Conservation (phyloP, 1,140 invertebrate genomes). For the Plectrocnemia conspersa region DNA sequence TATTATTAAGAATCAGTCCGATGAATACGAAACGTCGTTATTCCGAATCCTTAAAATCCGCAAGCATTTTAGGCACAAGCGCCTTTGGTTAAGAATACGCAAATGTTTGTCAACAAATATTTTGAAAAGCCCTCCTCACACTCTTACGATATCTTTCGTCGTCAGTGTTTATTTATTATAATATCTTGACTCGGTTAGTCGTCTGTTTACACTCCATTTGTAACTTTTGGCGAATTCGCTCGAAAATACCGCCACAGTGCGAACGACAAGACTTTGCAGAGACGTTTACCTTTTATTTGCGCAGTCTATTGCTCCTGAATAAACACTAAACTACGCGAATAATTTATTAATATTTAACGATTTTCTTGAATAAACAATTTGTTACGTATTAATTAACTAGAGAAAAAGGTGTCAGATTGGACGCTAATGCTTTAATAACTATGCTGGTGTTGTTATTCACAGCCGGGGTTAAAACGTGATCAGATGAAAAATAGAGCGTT, state of each 20-base stretch:
- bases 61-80: no score
- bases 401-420: background rate
- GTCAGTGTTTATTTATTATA: constrained; percentile 28
- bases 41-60: no score
- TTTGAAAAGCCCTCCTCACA: constrained; percentile 7
- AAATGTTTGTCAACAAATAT: constrained; percentile 23
- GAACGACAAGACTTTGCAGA: no score
- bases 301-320: no score
- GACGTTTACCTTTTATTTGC: no score
- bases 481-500: background rate
- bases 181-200: constrained; percentile 19
- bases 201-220: constrained; percentile 22
- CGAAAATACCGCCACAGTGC: background rate
- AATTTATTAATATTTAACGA: no score
- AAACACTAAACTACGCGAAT: no score
- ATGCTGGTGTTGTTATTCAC: background rate
- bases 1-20: no score
- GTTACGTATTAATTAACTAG: background rate
- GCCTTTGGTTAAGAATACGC: no score
- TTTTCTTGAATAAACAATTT: background rate
- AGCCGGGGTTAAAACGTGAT: background rate
- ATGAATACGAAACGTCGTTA: no score
- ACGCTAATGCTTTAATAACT: background rate
- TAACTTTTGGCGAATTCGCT: constrained; percentile 8
- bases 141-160: constrained; percentile 11